Evolutionary conservation across 2,113 vertebrate species (phyloP), one percentile per base, ranked within the genome.

Genomic region (Platichthys flesus): DNA sequence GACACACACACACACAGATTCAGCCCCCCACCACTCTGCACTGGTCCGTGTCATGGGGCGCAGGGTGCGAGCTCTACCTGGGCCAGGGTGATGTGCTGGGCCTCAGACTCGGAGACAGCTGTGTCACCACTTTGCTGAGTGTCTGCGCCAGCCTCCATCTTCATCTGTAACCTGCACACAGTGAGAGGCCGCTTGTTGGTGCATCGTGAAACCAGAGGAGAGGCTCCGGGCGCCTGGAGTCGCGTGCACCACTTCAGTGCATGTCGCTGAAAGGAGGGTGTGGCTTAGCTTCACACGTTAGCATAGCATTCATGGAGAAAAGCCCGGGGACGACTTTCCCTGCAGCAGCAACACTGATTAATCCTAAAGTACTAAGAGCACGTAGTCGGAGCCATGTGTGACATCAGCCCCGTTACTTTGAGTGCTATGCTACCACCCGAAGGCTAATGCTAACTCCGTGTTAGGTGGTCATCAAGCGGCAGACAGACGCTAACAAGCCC

Each of bases 91-190:
- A 99, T 97, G 90, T 99, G 97, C 92, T 98, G 97, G 88, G 93
- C 95, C 91, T 98, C 97, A 88, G 97, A 94, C 92, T 99, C 97
- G 78, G 97, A 96, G 91, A 97, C 95, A 90, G 95, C 95, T 79
- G 96, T 95, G 92, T 98, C 97, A 90, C 96, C 96, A 94, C 96
- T 95, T 95, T 97, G 97, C 94, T 98, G 97, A 92, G 95, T 96
- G 90, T 99, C 98, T 95, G 96, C 95, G 93, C 95, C 96, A 93
- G 96, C 96, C 94, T 99, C 98, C 98, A 99, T 99, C 94, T 95
- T 98, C 96, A 98, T 98, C 96, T 96, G 97, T 95, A 97, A 96
- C 93, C 96, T 97, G 93, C 31, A 79, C 37, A 79, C 7, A 61
- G 31, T 2, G 10, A 65, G 16, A 31, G 8, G 9, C 5, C 0